These are phyloP conservation scores for Macrochelys suwanniensis DNA, from an alignment of 2,797 vertebrate genomes.

Conservation along the genomic window DNA sequence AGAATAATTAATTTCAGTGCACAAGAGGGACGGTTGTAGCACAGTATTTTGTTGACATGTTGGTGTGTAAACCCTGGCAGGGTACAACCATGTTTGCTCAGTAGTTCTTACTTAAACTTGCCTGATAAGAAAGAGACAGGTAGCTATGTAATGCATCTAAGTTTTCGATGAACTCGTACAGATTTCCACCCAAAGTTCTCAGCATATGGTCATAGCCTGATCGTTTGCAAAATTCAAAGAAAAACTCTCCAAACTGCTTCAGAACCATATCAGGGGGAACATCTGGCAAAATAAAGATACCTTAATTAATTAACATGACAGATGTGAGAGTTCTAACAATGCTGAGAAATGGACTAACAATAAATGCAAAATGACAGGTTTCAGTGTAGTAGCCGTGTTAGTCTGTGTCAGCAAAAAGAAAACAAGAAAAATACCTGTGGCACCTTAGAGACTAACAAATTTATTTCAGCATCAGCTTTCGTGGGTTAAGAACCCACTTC, in stretches of 20 bases:
- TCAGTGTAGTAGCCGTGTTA: too few relatives aligned
- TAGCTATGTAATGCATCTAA: slow-evolving; percentile 87
- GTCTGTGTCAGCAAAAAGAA: too few relatives aligned
- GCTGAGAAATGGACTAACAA: background rate
- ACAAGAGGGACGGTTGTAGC: fast-evolving
- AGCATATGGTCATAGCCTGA: slow-evolving; percentile 89
- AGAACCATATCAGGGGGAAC: slow-evolving; percentile 82
- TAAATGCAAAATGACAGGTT: background rate
- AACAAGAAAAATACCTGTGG: too few relatives aligned
- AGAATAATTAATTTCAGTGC: background rate
- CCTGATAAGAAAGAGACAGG: slow-evolving; percentile 88
- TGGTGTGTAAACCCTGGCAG: background rate
- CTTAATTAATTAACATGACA: background rate
- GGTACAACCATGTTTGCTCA: background rate
- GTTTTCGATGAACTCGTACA: slow-evolving; percentile 88
- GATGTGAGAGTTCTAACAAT: background rate
- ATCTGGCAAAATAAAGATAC: slow-evolving; percentile 70
- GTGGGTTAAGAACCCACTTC: too few relatives aligned
- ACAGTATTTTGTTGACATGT: background rate
- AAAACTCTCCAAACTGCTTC: slow-evolving; percentile 87
- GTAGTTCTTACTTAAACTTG: slow-evolving; percentile 37
- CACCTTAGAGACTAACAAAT: too few relatives aligned
- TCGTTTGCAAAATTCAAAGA: slow-evolving; percentile 88
- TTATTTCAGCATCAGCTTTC: too few relatives aligned
- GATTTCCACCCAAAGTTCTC: slow-evolving; percentile 86